Evolutionary conservation across 2,113 vertebrate species (phyloP), one percentile per base, ranked within the genome.

Genomic region (Eurypyga helias): DNA sequence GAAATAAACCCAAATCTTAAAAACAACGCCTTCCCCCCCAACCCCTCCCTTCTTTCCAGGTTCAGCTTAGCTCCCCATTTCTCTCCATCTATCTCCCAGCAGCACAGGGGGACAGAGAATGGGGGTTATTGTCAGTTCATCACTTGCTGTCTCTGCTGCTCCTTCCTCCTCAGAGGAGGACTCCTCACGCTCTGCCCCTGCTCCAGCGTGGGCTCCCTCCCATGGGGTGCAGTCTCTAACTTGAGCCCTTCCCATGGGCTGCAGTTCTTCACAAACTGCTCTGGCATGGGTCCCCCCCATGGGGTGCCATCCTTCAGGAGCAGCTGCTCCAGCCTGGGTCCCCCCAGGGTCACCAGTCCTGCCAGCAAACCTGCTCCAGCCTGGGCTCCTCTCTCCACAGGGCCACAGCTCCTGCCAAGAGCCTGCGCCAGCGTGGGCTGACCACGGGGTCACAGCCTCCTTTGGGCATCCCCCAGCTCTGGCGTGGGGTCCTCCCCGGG

Each of bases 11-110:
- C 6, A 83, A 60, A 70, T 29, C 45, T 58, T 80, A 34, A 43
- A n/a, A 64, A 52, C n/a, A n/a, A 31, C 36, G 79, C n/a, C 20
- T 65, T 86, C n/a, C 7, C 9, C 19, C 17, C 33, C n/a, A n/a
- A 43, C 20, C 31, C 13, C 2, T 25, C 60, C 33, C 19, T 36
- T 69, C 26, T 48, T 31, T 31, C 54, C 18, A 2, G 16, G 16
- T 25, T 33, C 43, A 36, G 18, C 26, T 58, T 64, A 17, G 31
- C 29, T 58, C 57, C 29, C 3, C 3, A 6, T 69, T 88, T 69
- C 36, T 54, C 48, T 43, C 33, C 18, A 64, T 16, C 17, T 88
- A 20, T 25, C 25, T 5, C 5, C 2, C 3, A 48, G 33, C 0
- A 0, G 36, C 4, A 10, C 52, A 67, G 29, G 7, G 41, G 12